A percentile compares a stretch with the other conserved stretches of the same genome.
phyloP scores from a whole-genome alignment of 2,888 invertebrate genomes.

The Heteromurus nitidus region DNA sequence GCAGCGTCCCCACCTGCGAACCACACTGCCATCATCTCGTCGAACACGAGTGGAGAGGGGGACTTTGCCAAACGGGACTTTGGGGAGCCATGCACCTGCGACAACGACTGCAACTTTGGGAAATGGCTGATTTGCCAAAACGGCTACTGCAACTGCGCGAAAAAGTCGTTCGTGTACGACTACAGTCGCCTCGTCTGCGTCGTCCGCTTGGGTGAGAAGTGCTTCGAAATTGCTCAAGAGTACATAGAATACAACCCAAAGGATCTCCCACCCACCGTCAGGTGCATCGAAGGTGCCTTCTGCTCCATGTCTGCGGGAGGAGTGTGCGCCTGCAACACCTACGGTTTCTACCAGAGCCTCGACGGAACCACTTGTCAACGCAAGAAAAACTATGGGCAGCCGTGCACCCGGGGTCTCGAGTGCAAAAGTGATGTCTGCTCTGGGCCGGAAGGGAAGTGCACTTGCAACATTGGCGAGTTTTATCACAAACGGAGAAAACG shows the following conservation, averaged over 20 bases:
- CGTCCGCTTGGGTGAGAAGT: conserved; percentile 66
- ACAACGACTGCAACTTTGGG: conserved; percentile 65
- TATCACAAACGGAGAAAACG: conserved; percentile 63
- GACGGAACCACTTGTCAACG: conserved; percentile 60
- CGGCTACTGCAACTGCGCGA: conserved; percentile 57
- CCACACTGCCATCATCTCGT: neutral
- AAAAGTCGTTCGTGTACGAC: conserved; percentile 60
- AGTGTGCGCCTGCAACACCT: conserved; percentile 66
- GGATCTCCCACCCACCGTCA: conserved; percentile 64
- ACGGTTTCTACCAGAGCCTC: conserved; percentile 61
- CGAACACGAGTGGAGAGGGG: conserved; percentile 29
- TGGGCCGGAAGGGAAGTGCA: conserved; percentile 57
- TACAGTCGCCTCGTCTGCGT: conserved; percentile 62
- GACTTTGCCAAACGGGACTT: conserved; percentile 58
- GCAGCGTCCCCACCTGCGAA: neutral
- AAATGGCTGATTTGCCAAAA: conserved; percentile 64
- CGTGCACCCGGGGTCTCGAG: conserved; percentile 56
- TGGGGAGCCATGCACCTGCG: conserved; percentile 52
- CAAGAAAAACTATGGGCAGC: conserved; percentile 62
- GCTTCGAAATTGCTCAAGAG: conserved; percentile 67
- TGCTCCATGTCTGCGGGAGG: conserved; percentile 69
- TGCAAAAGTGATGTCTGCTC: conserved; percentile 66
- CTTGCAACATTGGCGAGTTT: conserved; percentile 66
- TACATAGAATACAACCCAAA: conserved; percentile 62
- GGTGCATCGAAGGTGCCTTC: conserved; percentile 67